phyloP scores from a whole-genome alignment of 2,797 vertebrate genomes.

The Orestias chungarensis region DNA sequence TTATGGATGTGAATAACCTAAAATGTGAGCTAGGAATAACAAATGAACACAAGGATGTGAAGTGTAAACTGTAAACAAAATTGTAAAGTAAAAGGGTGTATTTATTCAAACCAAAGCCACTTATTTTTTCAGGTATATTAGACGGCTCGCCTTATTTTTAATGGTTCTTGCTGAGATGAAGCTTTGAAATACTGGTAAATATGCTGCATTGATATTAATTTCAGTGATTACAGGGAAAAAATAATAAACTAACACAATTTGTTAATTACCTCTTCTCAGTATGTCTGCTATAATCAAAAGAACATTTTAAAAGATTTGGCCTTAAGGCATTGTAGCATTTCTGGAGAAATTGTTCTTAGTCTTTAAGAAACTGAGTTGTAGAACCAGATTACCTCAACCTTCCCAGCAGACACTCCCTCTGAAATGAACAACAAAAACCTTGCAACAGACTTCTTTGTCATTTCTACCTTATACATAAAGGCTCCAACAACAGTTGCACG shows the following conservation, averaged over 20 bases:
- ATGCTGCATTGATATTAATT: not conserved
- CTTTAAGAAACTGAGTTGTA: constrained; percentile 34
- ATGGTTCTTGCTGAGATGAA: not conserved
- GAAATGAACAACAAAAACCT: constrained; percentile 13
- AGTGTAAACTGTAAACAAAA: not conserved
- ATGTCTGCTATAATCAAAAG: not conserved
- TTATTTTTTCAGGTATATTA: not conserved
- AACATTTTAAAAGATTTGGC: not conserved
- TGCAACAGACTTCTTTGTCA: not conserved
- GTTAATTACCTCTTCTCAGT: constrained; percentile 16
- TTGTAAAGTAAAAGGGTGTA: not conserved
- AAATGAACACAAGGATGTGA: not conserved
- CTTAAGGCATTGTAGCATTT: not conserved
- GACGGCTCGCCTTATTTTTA: not conserved
- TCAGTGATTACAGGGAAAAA: not conserved
- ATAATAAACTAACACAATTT: not conserved
- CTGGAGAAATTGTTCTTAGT: constrained; percentile 25
- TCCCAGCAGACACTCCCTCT: constrained; percentile 46
- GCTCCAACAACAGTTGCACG: not conserved
- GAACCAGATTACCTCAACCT: constrained; percentile 63
- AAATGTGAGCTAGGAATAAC: not conserved
- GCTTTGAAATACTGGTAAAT: not conserved
- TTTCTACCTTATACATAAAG: not conserved
- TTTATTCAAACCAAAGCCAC: constrained; percentile 15
- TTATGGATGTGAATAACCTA: not conserved